Evolutionary conservation across 2,797 vertebrate species (phyloP), one percentile per base, ranked within the genome.

Genomic region (Lutjanus campechanus): DNA sequence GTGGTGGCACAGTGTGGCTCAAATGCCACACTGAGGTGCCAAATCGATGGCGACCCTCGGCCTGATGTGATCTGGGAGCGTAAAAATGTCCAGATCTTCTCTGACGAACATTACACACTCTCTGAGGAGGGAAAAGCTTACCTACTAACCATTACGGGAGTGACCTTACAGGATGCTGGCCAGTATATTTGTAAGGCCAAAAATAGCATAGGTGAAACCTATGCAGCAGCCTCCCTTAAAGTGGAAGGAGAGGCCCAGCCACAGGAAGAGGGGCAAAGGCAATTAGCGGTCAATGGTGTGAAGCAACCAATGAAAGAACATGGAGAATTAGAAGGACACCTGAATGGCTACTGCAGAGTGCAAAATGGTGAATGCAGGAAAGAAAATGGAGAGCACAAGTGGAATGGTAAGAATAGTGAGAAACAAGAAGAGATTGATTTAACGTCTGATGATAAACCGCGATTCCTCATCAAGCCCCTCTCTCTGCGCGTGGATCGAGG

Each of bases 141-240:
- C 91, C 90, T 96, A 77, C 93, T 99, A 79, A 91, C 94, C 78
- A 96, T 99, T 79, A 92, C 90, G 65, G 62, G 73, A 17, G 94
- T 97, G 44, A 96, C 91, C 6, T 85, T 88, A 1, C 88, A 94
- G 69, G 98, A 99, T 89, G 96, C 96, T 0, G 98, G 98, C 36
- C 96, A 98, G 87, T 99, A 99, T 1, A 89, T 98, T 82, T 99
- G 97, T 92, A 97, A 96, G 89, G 97, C 97, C 49, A 97, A 93
- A 85, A 99, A 99, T 79, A 94, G 90, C 0, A 65, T 97, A 1
- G 98, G 97, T 0, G 98, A 99, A 95, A 98, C 97, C 12, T 98
- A 96, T 0, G 97, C 97, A 0, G 97, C 97, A 1, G 97, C 97
- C 1, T 90, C 95, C 0, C 95, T 99, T 67, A 97, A 95, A 58